phyloP scores from a whole-genome alignment of 2,113 vertebrate species.

The Tiliqua scincoides region DNA sequence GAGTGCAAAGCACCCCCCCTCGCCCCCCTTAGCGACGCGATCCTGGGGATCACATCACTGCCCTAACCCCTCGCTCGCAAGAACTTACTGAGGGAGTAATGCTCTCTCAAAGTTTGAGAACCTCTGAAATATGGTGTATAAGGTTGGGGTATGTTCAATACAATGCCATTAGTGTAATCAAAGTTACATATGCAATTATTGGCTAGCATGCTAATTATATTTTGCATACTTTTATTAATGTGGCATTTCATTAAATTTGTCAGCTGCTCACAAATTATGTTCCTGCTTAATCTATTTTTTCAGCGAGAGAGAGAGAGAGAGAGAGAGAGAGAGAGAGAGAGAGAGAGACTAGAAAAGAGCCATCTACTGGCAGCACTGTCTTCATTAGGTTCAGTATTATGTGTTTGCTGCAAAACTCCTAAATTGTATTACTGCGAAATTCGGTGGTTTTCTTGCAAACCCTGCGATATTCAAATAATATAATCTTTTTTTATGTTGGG shows the following conservation, averaged over 20 bases:
- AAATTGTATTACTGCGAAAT: not conserved
- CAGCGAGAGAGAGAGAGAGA: too few species aligned
- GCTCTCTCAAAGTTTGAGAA: too few species aligned
- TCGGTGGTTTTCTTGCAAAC: not conserved
- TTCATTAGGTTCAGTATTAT: not conserved
- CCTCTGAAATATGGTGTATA: too few species aligned
- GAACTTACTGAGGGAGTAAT: too few species aligned
- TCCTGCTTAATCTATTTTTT: not conserved
- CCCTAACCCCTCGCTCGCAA: too few species aligned
- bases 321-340: too few species aligned
- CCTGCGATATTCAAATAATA: not conserved
- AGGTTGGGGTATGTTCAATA: not conserved
- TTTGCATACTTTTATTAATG: conserved; percentile 1
- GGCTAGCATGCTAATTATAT: not conserved
- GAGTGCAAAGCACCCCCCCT: too few species aligned
- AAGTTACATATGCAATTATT: not conserved
- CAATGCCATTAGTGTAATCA: not conserved
- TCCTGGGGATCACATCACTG: too few species aligned
- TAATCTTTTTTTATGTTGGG: not conserved
- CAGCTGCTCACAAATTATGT: accelerated
- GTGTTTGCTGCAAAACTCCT: not conserved
- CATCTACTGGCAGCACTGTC: accelerated
- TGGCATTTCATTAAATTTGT: not conserved
- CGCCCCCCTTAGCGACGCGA: too few species aligned
- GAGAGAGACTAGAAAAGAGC: not conserved